Percentiles rank a stretch among this genome's conserved stretches.
These are phyloP conservation scores for Micronisus gabar DNA, from an alignment of 2,113 vertebrate genomes.

Conservation along the genomic window DNA sequence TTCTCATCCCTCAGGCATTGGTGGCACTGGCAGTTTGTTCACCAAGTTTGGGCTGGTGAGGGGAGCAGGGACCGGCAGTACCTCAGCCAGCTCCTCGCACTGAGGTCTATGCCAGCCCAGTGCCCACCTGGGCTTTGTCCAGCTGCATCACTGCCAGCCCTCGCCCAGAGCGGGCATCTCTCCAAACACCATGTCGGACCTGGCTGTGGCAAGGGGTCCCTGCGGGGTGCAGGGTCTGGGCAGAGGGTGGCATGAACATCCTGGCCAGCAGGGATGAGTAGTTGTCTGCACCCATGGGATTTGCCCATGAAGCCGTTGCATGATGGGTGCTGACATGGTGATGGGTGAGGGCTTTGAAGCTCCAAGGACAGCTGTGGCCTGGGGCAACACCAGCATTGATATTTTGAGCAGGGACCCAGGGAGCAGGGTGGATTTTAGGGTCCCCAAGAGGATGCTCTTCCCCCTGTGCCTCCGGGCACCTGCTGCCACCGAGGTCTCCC, in stretches of 20 bases:
- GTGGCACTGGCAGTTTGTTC: not conserved
- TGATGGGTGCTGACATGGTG: accelerated
- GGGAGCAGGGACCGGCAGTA: too few species aligned
- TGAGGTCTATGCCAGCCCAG: not conserved
- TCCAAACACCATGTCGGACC: accelerated
- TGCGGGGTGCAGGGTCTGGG: not conserved
- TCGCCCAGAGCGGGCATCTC: not conserved
- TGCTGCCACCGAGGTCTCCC: accelerated
- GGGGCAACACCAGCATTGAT: too few species aligned
- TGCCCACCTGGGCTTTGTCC: not conserved
- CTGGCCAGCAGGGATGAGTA: not conserved
- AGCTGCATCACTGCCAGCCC: not conserved
- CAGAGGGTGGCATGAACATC: not conserved
- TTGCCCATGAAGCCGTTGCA: accelerated
- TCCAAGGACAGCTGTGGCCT: not conserved
- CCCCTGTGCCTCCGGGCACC: not conserved
- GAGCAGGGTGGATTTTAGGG: not conserved
- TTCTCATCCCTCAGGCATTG: not conserved
- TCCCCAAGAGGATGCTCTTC: not conserved
- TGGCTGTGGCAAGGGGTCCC: not conserved
- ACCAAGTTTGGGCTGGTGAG: not conserved
- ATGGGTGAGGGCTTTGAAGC: accelerated
- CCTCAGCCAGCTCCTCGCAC: accelerated
- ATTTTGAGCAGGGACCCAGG: not conserved
- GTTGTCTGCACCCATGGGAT: not conserved